Evolutionary conservation across 2,113 vertebrate genomes (phyloP).

Genomic region (Oreocharis arfaki): DNA sequence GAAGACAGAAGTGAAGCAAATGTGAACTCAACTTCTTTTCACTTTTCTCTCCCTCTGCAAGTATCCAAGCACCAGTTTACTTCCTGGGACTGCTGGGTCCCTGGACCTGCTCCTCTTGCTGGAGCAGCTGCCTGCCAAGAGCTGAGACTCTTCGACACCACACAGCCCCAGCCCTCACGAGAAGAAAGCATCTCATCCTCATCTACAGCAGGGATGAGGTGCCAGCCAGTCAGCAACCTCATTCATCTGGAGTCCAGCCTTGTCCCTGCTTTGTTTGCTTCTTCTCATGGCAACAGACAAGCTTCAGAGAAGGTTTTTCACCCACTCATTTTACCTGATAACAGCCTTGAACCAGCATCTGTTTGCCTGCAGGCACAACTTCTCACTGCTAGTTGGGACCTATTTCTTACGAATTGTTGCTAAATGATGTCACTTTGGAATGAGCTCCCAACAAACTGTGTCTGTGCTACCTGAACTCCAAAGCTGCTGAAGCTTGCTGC

Average conservation of each 20-base stretch:
- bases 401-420: conserved; percentile 45
- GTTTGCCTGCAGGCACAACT: conserved; percentile 56
- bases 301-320: conserved; percentile 10
- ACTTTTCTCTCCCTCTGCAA: neutral
- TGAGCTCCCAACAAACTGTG: neutral
- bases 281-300: conserved; percentile 54
- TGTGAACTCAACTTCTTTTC: neutral
- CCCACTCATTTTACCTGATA: conserved; percentile 20
- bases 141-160: neutral
- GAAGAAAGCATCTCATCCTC: neutral
- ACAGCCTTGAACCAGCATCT: conserved; percentile 41
- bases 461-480: neutral
- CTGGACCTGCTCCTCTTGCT: neutral
- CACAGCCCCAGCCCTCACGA: neutral
- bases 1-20: neutral
- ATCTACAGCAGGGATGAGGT: neutral
- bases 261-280: conserved; percentile 11
- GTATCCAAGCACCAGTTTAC: neutral
- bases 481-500: neutral
- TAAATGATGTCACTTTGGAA: conserved; percentile 48
- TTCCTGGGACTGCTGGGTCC: neutral
- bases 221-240: neutral
- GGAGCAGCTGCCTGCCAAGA: neutral
- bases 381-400: conserved; percentile 8
- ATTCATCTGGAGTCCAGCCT: neutral